Evolutionary conservation across 1,140 invertebrate species (phyloP), one percentile per base, ranked within the genome.

Genomic region (Diorhabda sublineata): DNA sequence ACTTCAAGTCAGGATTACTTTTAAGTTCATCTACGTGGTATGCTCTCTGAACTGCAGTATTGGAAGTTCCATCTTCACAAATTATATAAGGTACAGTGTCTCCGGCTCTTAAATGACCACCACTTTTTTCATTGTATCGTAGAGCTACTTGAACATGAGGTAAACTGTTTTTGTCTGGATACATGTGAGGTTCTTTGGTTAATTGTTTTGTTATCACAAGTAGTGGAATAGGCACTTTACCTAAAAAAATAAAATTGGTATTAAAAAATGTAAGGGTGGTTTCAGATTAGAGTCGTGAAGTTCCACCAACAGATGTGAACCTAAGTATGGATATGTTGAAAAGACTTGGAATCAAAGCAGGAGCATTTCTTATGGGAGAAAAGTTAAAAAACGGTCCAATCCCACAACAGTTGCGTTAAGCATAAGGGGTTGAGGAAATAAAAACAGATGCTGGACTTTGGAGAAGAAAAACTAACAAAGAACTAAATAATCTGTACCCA

Each of bases 31-130:
- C 95, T 58, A 95, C 85, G 76, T 97, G 95, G 82, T 98, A 99
- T 3, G 92, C 95, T 79, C 97, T 85, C 84, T 99, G 96, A n/a
- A 89, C 93, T 0, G 94, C 87, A 3, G 91, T 82, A 72, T 90
- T 89, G n/a, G 85, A 85, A 5, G 87, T 91, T 4, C 91, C 92
- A 83, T 96, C 93, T 82, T 95, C 85, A 80, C 98, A 99, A 76
- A 99, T 95, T 2, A 99, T 86, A 80, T 99, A 99, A 6, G 93
- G 87, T 2, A 99, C 93, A 41, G 95, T 96, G 79, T 99, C 98
- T 0, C 97, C 97, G 73, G 90, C 90, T 78, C 92, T 91, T 74
- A 97, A 91, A 76, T 94, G 91, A 75, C 93, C 87, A 68, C 90
- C 91, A 72, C 88, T 88, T 76, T 87, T 88, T 69, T 83, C 84